Percentiles rank a stretch among this genome's conserved stretches.
phyloP scores from a whole-genome alignment of 2,113 vertebrate genomes.

The Nibea albiflora region DNA sequence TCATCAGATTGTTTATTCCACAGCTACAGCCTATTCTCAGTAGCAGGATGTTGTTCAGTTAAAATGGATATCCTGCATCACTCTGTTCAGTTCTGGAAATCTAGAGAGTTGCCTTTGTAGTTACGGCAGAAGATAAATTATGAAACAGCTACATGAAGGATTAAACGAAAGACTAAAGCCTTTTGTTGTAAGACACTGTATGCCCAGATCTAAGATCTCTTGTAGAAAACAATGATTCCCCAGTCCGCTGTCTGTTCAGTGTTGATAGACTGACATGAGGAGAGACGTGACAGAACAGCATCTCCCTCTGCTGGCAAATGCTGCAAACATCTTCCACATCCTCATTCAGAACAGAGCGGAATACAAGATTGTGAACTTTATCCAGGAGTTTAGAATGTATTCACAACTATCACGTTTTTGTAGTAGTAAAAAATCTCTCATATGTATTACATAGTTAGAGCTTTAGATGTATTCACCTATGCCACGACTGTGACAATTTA shows the following conservation, averaged over 20 bases:
- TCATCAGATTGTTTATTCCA: not conserved
- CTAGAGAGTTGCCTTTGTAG: not conserved
- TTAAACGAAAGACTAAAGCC: not conserved
- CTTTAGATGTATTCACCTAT: not conserved
- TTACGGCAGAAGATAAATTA: constrained; percentile 4
- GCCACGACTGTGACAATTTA: not conserved
- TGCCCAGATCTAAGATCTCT: not conserved
- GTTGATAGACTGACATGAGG: constrained; percentile 23
- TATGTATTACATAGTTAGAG: not conserved
- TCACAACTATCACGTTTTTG: not conserved
- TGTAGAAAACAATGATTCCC: constrained; percentile 19
- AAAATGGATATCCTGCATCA: not conserved
- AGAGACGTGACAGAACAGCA: constrained; percentile 44
- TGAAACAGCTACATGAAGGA: not conserved
- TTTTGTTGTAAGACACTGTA: not conserved
- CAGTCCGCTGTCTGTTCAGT: constrained; percentile 7
- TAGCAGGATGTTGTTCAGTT: not conserved
- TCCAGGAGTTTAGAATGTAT: not conserved
- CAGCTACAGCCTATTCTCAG: not conserved
- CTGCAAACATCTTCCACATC: constrained; percentile 23
- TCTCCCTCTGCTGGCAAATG: constrained; percentile 73
- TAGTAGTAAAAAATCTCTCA: too few relatives aligned
- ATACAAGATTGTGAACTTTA: not conserved
- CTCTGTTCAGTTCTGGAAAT: not conserved
- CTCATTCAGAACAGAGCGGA: not conserved